Evolutionary conservation across 1,140 invertebrate genomes (phyloP), one percentile per base, ranked within the genome.

Genomic region (Leptinotarsa undecemlineata): DNA sequence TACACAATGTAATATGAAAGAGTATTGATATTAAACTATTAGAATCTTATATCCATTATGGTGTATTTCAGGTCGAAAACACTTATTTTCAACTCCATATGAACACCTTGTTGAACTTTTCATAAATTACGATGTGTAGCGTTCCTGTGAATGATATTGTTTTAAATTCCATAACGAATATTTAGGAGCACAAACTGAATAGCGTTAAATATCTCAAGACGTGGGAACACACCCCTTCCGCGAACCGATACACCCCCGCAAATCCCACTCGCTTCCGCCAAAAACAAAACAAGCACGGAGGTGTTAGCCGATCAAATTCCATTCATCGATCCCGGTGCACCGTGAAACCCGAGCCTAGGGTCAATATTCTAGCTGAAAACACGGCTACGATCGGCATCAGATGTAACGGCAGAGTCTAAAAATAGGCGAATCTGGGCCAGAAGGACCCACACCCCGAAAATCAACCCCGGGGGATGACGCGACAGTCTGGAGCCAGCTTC

Each of bases 291-390:
- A 42, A 8, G 33, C 33, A 11, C 33, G 8, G 6, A 42, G 33
- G 33, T 42, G 8, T 42, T 42, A 42, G 33, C 33, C 33, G 33
- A 42, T 42, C 33, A 42, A 42, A 42, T 42, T 42, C 33, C 33
- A 42, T 42, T 42, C 33, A 42, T 42, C 33, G 51, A 57, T 57
- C 51, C 51, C 51, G n/a, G 15, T 57, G n/a, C 51, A 57, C 51
- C 51, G 51, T 19, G 51, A 57, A 57, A 57, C 42, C 66, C 66
- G 23, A 47, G 23, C 33, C 66, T 68, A 42, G 66, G 66, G 66
- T 68, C 66, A 68, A 68, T 68, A 68, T 68, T 68, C 66, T 42
- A 68, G 66, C 66, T 68, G 66, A 68, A 42, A 68, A 68, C 66
- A 33, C 26, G 66, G 66, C 23, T 26, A 68, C 66, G 42, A 68